Conservation (phyloP, 2,797 vertebrate species). For the Nannoperca obscura region DNA sequence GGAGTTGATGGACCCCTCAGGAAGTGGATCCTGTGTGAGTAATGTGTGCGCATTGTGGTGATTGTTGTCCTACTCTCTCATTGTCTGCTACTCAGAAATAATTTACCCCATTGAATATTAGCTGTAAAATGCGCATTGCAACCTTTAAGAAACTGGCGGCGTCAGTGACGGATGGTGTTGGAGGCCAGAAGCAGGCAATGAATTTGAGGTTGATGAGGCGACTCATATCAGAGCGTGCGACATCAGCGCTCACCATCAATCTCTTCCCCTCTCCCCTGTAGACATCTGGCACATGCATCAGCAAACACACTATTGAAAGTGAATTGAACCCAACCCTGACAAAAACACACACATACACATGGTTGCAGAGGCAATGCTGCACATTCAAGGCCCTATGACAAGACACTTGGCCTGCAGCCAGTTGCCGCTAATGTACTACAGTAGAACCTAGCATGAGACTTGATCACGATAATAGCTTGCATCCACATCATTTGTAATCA, state of each 20-base stretch:
- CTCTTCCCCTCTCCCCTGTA: conserved; percentile 76
- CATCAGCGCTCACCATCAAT: conserved; percentile 85
- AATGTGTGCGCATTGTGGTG: conserved; percentile 55
- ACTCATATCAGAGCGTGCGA: conserved; percentile 84
- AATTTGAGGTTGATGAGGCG: conserved; percentile 88
- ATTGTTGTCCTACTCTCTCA: conserved; percentile 66
- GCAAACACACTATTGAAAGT: conserved; percentile 73
- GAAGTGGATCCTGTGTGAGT: conserved; percentile 60
- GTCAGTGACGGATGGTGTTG: conserved; percentile 81
- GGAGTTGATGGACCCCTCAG: conserved; percentile 34
- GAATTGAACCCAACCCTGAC: conserved; percentile 63
- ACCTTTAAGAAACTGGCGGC: conserved; percentile 74
- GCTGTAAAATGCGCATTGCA: conserved; percentile 72
- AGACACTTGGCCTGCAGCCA: conserved; percentile 59
- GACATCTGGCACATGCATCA: conserved; percentile 79
- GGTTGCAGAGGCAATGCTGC: conserved; percentile 39
- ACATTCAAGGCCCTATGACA: conserved; percentile 61
- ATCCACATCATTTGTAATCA: conserved; percentile 58
- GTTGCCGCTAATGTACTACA: conserved; percentile 62
- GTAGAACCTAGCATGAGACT: conserved; percentile 49
- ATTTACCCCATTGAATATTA: conserved; percentile 75
- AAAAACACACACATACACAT: conserved; percentile 42
- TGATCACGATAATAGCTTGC: conserved; percentile 61
- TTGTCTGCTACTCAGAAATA: conserved; percentile 67
- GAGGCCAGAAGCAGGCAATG: conserved; percentile 78